phyloP scores from a whole-genome alignment of 2,113 vertebrate species.

The Nesoenas mayeri region DNA sequence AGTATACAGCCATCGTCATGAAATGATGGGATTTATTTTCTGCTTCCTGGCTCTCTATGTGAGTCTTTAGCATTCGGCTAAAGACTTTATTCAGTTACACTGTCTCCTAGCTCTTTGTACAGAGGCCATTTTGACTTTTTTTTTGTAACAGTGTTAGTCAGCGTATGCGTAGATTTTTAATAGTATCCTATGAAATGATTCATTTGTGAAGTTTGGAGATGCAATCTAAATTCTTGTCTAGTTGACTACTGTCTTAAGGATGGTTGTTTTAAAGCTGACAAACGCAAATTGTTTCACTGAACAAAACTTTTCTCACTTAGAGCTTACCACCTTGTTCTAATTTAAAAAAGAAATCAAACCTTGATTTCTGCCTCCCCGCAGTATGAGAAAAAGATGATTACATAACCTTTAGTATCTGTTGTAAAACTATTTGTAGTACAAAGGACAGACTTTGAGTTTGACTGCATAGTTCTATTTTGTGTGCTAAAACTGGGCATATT shows the following conservation, averaged over 20 bases:
- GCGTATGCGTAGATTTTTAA: neutral
- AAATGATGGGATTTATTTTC: constrained; percentile 29
- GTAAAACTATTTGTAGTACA: neutral
- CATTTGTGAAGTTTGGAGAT: neutral
- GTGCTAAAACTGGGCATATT: neutral
- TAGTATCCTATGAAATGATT: neutral
- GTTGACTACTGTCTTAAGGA: neutral
- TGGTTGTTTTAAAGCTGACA: neutral
- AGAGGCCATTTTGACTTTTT: neutral
- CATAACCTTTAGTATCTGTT: neutral
- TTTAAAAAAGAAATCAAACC: neutral
- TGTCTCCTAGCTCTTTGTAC: neutral
- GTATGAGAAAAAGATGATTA: neutral
- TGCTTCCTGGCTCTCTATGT: neutral
- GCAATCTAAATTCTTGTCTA: neutral
- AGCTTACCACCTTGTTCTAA: neutral
- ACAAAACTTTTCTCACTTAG: neutral
- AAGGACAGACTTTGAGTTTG: neutral
- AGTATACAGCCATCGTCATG: neutral
- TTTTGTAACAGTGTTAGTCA: neutral
- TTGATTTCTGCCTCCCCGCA: neutral
- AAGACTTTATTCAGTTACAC: neutral
- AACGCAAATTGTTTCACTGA: neutral
- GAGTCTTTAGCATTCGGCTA: neutral
- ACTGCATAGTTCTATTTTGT: neutral